These are phyloP conservation scores for Gila orcuttii DNA, from an alignment of 2,113 vertebrate genomes.

Conservation along the genomic window DNA sequence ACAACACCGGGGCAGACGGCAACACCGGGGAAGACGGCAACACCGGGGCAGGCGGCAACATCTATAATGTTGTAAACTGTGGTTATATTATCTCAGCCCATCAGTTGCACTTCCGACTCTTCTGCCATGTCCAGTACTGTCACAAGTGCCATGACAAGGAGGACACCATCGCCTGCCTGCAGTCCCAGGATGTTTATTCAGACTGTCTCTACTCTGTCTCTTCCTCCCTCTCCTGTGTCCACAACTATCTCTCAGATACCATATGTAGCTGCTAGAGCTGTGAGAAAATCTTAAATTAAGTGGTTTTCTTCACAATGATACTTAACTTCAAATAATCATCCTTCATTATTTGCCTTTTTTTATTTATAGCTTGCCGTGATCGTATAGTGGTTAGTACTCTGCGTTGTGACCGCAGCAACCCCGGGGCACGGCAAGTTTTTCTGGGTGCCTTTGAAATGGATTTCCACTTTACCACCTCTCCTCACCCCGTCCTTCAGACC, in stretches of 20 bases:
- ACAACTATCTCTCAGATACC: neutral
- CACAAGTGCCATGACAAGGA: neutral
- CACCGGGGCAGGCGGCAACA: neutral
- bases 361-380: neutral
- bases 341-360: no score
- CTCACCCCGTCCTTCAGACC: no score
- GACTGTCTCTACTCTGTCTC: neutral
- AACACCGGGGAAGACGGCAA: neutral
- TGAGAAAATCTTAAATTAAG: neutral
- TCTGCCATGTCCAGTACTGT: neutral
- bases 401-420: no score
- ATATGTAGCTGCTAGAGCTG: neutral
- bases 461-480: no score
- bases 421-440: no score
- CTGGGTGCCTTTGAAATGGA: no score
- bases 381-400: no score
- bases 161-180: neutral
- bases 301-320: neutral
- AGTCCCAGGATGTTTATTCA: neutral
- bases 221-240: neutral
- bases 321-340: neutral
- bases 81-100: neutral
- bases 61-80: neutral
- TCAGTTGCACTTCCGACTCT: neutral
- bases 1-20: no score